Conservation (phyloP, 2,113 vertebrate genomes). For the Nothobranchius furzeri region DNA sequence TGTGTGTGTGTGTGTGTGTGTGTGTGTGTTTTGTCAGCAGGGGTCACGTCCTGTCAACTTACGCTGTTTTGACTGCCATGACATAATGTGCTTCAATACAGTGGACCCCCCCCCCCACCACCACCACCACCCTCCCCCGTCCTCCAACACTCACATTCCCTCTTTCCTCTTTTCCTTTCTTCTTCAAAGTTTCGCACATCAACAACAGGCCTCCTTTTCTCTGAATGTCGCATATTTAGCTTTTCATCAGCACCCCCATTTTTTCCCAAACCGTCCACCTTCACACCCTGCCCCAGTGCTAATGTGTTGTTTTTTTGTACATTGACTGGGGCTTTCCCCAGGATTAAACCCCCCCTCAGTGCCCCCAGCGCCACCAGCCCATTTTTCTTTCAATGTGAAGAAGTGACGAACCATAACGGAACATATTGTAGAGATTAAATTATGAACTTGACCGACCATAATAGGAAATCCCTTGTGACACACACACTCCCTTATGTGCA, state of each 20-base stretch:
- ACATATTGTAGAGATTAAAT: conserved; percentile 50
- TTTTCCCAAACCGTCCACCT: conserved; percentile 32
- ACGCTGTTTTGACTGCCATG: conserved; percentile 84
- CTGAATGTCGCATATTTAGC: conserved; percentile 71
- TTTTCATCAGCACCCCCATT: conserved; percentile 67
- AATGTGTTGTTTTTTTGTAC: conserved; percentile 72
- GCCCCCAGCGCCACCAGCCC: conserved; percentile 38
- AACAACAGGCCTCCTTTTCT: conserved; percentile 73
- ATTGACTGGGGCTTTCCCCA: conserved; percentile 81
- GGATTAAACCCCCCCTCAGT: conserved; percentile 73
- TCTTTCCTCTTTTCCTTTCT: conserved; percentile 47
- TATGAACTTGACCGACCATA: conserved; percentile 25
- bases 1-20: conserved; percentile 36
- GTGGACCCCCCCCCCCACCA: conserved; percentile 60
- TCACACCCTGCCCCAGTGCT: background rate
- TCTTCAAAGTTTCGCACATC: conserved; percentile 72
- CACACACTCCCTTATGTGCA: background rate
- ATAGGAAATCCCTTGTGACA: conserved; percentile 6
- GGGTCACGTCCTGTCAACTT: conserved; percentile 79
- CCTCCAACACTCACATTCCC: conserved; percentile 6
- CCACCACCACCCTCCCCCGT: conserved; percentile 46
- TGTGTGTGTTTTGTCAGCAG: conserved; percentile 54
- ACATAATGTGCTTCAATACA: conserved; percentile 84
- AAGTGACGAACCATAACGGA: conserved; percentile 45
- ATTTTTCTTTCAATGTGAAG: conserved; percentile 46